Percentiles rank a stretch among this genome's conserved stretches.
Conservation (phyloP, 2,797 vertebrate species). For the Pangasius larnaudii region DNA sequence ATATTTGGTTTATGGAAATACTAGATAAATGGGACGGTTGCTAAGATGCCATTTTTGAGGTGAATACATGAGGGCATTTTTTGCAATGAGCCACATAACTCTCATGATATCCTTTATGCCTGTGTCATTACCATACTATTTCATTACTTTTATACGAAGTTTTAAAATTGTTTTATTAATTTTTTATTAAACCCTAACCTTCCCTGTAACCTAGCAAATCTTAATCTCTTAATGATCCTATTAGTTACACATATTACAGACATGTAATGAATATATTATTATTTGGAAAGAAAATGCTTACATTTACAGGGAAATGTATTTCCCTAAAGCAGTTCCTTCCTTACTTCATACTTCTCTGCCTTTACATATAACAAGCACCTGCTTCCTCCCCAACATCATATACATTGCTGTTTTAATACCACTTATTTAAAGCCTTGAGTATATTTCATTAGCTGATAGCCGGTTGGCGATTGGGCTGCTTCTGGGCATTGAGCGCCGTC, state of each 20-base stretch:
- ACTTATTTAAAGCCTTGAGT: slow-evolving; percentile 35
- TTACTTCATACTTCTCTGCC: background rate
- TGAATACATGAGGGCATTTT: slow-evolving; percentile 41
- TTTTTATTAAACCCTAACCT: background rate
- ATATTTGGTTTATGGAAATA: background rate
- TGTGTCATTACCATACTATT: background rate
- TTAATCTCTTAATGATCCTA: background rate
- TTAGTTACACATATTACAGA: background rate
- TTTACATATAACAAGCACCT: slow-evolving; percentile 7
- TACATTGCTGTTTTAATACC: slow-evolving; percentile 41
- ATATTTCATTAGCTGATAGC: slow-evolving; percentile 47
- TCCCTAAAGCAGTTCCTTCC: background rate
- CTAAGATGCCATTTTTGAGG: background rate
- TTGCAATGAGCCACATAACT: background rate
- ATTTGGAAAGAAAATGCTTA: background rate
- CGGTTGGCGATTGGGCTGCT: slow-evolving; percentile 43
- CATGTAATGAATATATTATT: background rate
- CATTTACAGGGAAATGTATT: background rate
- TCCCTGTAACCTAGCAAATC: background rate
- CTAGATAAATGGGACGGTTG: background rate
- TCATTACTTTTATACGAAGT: too few relatives aligned
- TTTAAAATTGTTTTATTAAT: background rate
- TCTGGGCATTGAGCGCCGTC: slow-evolving; percentile 25
- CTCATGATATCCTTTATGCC: background rate
- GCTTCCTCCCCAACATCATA: slow-evolving; percentile 24